A percentile compares a stretch with the other conserved stretches of the same genome.
Conservation (phyloP, 2,797 vertebrate genomes). For the Jordanella pulchra region DNA sequence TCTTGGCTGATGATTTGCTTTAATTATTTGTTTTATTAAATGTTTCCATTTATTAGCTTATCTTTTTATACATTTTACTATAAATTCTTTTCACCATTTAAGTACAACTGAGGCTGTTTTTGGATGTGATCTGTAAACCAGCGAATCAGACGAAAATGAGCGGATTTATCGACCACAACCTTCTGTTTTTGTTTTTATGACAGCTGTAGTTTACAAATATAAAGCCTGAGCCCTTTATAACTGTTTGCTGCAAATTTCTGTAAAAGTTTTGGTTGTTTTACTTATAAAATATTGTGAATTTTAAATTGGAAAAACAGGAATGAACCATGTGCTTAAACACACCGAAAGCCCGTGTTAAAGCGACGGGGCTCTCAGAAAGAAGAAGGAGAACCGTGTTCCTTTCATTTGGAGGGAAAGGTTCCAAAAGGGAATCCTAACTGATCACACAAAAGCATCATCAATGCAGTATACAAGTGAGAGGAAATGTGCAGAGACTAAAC, state of each 20-base stretch:
- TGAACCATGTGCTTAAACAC: background rate
- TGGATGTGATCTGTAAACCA: background rate
- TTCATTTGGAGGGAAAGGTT: slow-evolving; percentile 11
- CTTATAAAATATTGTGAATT: background rate
- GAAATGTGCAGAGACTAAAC: slow-evolving; percentile 37
- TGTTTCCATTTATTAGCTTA: background rate
- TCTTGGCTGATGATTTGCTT: background rate
- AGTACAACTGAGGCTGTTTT: background rate
- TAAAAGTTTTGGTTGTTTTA: background rate
- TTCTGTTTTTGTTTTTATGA: background rate
- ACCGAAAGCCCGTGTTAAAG: slow-evolving; percentile 25
- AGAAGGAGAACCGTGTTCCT: slow-evolving; percentile 6
- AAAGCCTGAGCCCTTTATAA: background rate
- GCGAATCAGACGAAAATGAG: background rate
- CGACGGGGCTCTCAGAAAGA: slow-evolving; percentile 26
- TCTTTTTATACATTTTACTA: background rate
- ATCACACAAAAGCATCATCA: slow-evolving; percentile 39
- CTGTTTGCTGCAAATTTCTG: background rate
- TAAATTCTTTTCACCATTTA: background rate
- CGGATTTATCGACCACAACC: background rate
- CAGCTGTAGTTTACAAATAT: background rate
- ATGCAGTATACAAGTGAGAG: slow-evolving; percentile 20
- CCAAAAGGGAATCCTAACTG: slow-evolving; percentile 22
- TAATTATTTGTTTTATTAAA: background rate
- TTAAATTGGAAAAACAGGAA: background rate